Conservation (phyloP, 2,113 vertebrate genomes). For the Tor tambroides region DNA sequence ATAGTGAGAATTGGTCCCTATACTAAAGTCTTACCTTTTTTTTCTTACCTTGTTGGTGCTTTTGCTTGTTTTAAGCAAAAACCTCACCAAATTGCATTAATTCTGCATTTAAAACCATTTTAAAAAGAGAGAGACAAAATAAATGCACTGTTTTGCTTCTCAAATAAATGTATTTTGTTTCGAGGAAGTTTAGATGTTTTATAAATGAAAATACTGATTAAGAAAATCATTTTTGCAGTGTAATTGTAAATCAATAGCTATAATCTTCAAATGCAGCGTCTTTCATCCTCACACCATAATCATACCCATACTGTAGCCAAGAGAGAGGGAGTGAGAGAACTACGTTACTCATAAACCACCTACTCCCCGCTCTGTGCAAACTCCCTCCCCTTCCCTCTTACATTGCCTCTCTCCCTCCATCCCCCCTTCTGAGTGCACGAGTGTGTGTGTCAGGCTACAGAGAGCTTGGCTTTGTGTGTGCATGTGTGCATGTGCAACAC, state of each 20-base stretch:
- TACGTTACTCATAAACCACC: constrained; percentile 64
- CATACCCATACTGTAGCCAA: constrained; percentile 4
- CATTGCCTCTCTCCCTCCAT: constrained; percentile 65
- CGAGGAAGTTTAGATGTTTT: not conserved
- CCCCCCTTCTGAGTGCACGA: constrained; percentile 62
- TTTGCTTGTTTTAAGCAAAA: not conserved
- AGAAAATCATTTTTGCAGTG: not conserved
- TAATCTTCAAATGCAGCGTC: constrained; percentile 2
- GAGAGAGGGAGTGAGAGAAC: not conserved
- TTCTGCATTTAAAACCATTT: not conserved
- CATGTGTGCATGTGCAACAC: constrained; percentile 46
- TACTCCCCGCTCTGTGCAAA: constrained; percentile 8
- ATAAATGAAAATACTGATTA: not conserved
- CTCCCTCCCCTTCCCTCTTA: constrained; percentile 67
- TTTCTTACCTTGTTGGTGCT: not conserved
- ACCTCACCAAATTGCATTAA: not conserved
- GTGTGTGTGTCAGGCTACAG: constrained; percentile 28
- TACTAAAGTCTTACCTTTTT: no score
- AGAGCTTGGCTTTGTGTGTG: constrained; percentile 57
- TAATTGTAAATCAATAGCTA: not conserved
- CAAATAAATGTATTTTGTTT: not conserved
- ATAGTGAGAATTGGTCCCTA: no score
- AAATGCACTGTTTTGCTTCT: not conserved
- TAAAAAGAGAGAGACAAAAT: not conserved
- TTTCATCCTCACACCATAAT: not conserved